These are phyloP conservation scores for Clangula hyemalis DNA, from an alignment of 2,797 vertebrate genomes.

Conservation along the genomic window DNA sequence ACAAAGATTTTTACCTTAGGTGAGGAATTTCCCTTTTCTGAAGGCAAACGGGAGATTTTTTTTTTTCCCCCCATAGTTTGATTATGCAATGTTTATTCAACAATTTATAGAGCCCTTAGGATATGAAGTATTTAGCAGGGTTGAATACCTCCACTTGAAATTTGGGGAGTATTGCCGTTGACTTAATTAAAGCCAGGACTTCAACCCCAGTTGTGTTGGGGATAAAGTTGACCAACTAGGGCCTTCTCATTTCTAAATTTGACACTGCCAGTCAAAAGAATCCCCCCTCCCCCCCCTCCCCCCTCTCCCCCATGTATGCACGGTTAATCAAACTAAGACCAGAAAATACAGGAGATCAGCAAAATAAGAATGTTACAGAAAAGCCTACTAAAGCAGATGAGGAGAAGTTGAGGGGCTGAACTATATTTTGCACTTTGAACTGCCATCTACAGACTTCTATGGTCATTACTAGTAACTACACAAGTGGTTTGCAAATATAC, in stretches of 20 bases:
- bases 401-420: not conserved
- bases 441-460: not conserved
- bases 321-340: not conserved
- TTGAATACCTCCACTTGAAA: not conserved
- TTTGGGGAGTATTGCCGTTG: not conserved
- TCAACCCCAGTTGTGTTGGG: not conserved
- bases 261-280: not conserved
- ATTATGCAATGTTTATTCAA: not conserved
- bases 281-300: no score
- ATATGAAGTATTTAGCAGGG: not conserved
- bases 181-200: not conserved
- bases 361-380: not conserved
- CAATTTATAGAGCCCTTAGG: not conserved
- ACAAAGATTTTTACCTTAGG: slow-evolving; percentile 3
- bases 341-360: not conserved
- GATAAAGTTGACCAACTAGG: not conserved
- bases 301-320: no score
- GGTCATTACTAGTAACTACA: not conserved
- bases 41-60: not conserved
- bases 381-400: not conserved
- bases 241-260: not conserved
- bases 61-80: not conserved
- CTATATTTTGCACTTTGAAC: not conserved
- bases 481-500: not conserved
- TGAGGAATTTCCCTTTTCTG: slow-evolving; percentile 32